Base-by-base conservation (phyloP, 2,797 vertebrate genomes). In the Onychomys arenicola region DNA sequence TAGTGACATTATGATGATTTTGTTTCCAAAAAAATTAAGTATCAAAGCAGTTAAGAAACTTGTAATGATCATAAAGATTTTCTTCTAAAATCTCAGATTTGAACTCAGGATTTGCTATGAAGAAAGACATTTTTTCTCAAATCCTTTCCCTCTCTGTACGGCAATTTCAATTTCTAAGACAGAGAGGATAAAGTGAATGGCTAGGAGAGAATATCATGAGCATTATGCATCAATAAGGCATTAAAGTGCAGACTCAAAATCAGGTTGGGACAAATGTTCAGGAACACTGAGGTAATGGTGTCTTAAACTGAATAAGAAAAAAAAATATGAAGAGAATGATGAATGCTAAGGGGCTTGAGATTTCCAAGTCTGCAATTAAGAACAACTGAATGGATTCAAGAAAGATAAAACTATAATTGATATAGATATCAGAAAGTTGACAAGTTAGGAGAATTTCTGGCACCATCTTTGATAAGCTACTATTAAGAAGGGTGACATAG, bases 61-160 rank as follows among this genome's bases (percentile, higher is more conserved):
- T 63, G 0, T 61, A 57, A 34, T 83, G 40, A 19, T 63, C 63
- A 81, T n/a, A n/a, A 3, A 89, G 2, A 1, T 57, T 1, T 43
- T 75, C 1, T 65, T 5, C 59, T 89, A 52, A 76, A 89, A 73
- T 32, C 0, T 86, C 63, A 81, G 55, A 21, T 59, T 57, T 88
- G 2, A 90, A 88, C 2, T 82, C 6, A 71, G 37, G 3, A 65
- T 37, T 83, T 21, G 17, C 0, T 67, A 16, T 73, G 9, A 14
- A 11, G n/a, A 67, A 85, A 32, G 37, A 10, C 55, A 67, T 19
- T 57, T 11, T 57, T 49, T 61, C 23, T 91, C 43, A 71, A 8
- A 0, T 19, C 3, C 13, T 8, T 46, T 59, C 2, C 6, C 32
- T 40, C 7, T 52, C 0, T 71, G 5, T 2, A 61, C 27, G 4